These are phyloP conservation scores for Acanthosepion lycidas DNA, from an alignment of 2,888 invertebrate genomes.

Conservation along the genomic window DNA sequence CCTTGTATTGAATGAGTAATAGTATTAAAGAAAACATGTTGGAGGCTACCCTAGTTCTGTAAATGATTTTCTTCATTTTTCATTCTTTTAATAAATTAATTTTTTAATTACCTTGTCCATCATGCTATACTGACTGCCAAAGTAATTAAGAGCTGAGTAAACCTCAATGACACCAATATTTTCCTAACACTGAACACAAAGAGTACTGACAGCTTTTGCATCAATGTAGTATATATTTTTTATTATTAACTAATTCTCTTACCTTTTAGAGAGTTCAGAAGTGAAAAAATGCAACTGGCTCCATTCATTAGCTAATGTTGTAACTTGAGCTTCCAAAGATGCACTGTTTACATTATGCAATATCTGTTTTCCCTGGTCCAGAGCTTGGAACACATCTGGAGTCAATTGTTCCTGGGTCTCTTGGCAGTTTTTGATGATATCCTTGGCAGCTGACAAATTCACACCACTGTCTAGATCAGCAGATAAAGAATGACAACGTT, in stretches of 20 bases:
- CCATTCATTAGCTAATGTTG: conserved; percentile 70
- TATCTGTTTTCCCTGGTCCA: conserved; percentile 70
- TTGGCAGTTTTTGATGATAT: conserved; percentile 64
- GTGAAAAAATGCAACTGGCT: conserved; percentile 64
- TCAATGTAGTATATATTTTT: too few relatives aligned
- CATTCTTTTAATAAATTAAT: too few relatives aligned
- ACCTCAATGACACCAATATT: too few relatives aligned
- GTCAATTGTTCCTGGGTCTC: conserved; percentile 65
- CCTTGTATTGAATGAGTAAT: too few relatives aligned
- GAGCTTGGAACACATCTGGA: conserved; percentile 66
- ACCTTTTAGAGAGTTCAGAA: conserved; percentile 38
- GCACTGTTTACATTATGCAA: conserved; percentile 69
- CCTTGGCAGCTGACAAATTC: conserved; percentile 62
- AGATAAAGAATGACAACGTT: conserved; percentile 56
- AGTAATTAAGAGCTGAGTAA: too few relatives aligned
- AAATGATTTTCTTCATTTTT: too few relatives aligned
- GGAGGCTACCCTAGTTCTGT: too few relatives aligned
- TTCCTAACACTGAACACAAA: too few relatives aligned
- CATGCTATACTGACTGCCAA: too few relatives aligned
- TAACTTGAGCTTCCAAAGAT: conserved; percentile 64
- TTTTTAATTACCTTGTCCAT: too few relatives aligned
- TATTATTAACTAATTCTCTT: neutral
- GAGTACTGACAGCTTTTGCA: too few relatives aligned
- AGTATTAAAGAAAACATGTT: too few relatives aligned
- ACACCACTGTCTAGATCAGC: conserved; percentile 58